These are phyloP conservation scores for Mermis nigrescens DNA, from an alignment of 2,888 invertebrate species.

Conservation along the genomic window DNA sequence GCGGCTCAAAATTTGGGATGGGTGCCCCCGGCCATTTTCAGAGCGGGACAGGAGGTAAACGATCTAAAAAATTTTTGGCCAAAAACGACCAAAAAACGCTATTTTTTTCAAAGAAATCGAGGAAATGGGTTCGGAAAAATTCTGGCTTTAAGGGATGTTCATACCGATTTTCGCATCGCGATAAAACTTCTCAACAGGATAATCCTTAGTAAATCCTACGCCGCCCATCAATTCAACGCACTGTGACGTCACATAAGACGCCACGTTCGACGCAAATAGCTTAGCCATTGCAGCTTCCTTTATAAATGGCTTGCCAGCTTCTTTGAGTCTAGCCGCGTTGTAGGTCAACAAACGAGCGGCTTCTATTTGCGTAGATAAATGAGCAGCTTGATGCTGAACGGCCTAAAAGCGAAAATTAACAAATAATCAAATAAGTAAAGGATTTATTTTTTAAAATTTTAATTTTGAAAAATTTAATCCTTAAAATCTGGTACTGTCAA, in stretches of 20 bases:
- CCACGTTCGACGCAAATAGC: slow-evolving; percentile 58
- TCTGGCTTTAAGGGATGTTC: too few relatives aligned
- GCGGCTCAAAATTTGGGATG: too few relatives aligned
- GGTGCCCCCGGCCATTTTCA: too few relatives aligned
- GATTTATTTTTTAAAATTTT: too few relatives aligned
- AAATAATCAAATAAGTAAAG: too few relatives aligned
- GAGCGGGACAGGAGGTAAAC: too few relatives aligned
- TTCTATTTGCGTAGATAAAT: slow-evolving; percentile 67
- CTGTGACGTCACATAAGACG: slow-evolving; percentile 64
- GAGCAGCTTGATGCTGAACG: slow-evolving; percentile 84
- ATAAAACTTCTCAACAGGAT: slow-evolving; percentile 85
- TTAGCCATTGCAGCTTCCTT: slow-evolving; percentile 95
- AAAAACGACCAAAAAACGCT: too few relatives aligned
- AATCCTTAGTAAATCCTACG: slow-evolving; percentile 83
- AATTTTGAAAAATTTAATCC: too few relatives aligned
- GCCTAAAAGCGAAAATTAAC: slow-evolving; percentile 44
- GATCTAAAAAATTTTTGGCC: too few relatives aligned
- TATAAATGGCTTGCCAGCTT: slow-evolving; percentile 58
- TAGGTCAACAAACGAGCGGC: slow-evolving; percentile 71
- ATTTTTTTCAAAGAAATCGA: too few relatives aligned
- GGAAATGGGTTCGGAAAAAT: too few relatives aligned
- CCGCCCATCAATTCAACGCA: slow-evolving; percentile 97
- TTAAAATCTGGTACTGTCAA: too few relatives aligned
- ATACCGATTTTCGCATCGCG: slow-evolving; percentile 82
- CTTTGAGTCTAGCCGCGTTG: slow-evolving; percentile 77